Evolutionary conservation across 2,797 vertebrate genomes (phyloP), one percentile per base, ranked within the genome.

Genomic region (Oophaga sylvatica): DNA sequence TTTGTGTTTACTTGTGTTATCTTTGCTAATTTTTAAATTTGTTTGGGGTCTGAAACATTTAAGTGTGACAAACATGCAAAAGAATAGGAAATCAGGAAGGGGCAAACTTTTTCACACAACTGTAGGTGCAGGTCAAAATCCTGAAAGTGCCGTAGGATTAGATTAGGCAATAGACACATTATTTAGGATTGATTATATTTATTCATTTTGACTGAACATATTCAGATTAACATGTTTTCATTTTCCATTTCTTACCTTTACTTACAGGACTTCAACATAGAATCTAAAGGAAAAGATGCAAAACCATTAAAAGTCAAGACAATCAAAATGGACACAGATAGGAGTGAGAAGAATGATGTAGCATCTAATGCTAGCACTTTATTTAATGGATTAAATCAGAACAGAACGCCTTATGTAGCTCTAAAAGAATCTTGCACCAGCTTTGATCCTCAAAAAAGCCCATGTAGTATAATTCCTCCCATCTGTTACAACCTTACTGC

Each of bases 251-350:
- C 57, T 17, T 57, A 17, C 10, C 60, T 70, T 45, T 59, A 80
- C 82, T 63, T 86, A 87, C 83, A 96, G 95, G 94, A 95, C 90
- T 90, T 92, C 57, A 90, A 90, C 86, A 0, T 90, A 57, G 91
- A 93, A 83, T 83, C 85, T 8, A 94, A 90, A 91, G 87, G 17
- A 87, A 95, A 91, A 89, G 93, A 94, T 20, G 84, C 75, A 71
- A 95, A 95, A 87, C 80, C 90, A 0, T 80, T 92, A n/a, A 94
- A 94, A 90, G 89, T 22, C 0, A 95, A 93, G 89, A 77, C 16
- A 11, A 83, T 89, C 22, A 93, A 93, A 92, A 89, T 80, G 65
- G 92, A 92, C 9, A 87, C 81, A 78, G 91, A 92, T 41, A 92
- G 92, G 89, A 22, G 73, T 76, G 93, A 93, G 90, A 94, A 91